phyloP scores from a whole-genome alignment of 2,888 invertebrate genomes.

The Candidula unifasciata region DNA sequence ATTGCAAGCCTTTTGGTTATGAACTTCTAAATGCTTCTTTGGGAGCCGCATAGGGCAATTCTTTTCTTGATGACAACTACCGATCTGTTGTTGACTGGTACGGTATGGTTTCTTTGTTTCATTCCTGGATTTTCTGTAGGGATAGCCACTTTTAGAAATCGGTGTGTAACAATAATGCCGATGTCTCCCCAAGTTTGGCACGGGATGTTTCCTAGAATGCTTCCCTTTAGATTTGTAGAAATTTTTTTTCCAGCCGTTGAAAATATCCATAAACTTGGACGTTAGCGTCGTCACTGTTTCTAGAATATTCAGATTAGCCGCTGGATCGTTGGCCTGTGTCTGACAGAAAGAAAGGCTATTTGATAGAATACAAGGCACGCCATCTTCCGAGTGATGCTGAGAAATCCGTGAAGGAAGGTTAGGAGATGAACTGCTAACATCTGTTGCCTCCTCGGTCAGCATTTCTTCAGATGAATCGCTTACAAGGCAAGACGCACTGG shows the following conservation, averaged over 20 bases:
- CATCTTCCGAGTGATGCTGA: not conserved
- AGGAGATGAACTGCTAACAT: not conserved
- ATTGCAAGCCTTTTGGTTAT: not conserved
- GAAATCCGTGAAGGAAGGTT: not conserved
- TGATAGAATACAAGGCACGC: no score
- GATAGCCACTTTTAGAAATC: not conserved
- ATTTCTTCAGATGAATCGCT: not conserved
- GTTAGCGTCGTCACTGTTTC: conserved; percentile 24
- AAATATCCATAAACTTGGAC: conserved; percentile 21
- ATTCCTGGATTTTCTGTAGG: not conserved
- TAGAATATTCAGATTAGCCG: not conserved
- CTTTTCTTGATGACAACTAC: not conserved
- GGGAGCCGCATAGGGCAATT: not conserved
- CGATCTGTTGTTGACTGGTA: not conserved
- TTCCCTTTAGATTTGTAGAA: not conserved
- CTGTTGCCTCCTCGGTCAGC: no score
- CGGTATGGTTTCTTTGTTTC: no score
- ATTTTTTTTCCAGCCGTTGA: not conserved
- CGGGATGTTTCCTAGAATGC: not conserved
- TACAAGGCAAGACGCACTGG: not conserved
- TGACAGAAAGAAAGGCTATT: not conserved
- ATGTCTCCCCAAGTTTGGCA: not conserved
- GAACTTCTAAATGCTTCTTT: not conserved
- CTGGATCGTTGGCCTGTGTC: not conserved
- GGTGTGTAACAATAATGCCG: not conserved